Evolutionary conservation across 2,797 vertebrate genomes (phyloP), one percentile per base, ranked within the genome.

Genomic region (Phoxinus dragarum): DNA sequence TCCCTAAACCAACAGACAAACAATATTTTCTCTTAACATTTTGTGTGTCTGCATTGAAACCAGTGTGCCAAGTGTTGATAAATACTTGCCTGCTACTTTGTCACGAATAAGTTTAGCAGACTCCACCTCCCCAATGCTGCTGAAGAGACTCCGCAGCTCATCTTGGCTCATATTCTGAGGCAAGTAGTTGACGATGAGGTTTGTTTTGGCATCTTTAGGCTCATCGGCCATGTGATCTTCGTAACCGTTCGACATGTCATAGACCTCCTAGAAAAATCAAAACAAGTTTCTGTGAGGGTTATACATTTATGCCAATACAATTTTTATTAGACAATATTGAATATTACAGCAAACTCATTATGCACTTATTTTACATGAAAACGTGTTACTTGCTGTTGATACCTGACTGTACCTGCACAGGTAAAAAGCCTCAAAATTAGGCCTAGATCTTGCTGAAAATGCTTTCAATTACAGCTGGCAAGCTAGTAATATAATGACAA

Each of bases 91-190:
- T 97, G 97, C 97, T 11, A 99, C 97, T 96, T 99, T 99, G 94
- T 99, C 98, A 61, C 98, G 96, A 80, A 99, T 98, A 40, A 99
- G 97, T 90, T 99, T 99, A 90, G 97, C 98, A 1, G 98, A 99
- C 85, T 99, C 98, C 71, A 99, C 97, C 92, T 99, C 98, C 0
- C 98, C 98, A 3, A 99, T 99, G 91, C 98, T 99, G 96, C 97
- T 97, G 91, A 99, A 99, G 59, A 99, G 96, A 90, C 97, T 99
- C 64, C 98, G 96, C 56, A 99, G 91, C 89, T 99, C 98, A 84
- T 99, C 98, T 92, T 99, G 98, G 0, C 97, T 97, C 98, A 99
- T 99, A 92, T 97, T 99, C 94, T 99, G 98, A 86, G 98, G 98
- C 93, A 99, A 95, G 95, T 99, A 99, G 95, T 99, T 99, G 86